Evolutionary conservation across 1,140 invertebrate genomes (phyloP), one percentile per base, ranked within the genome.

Genomic region (Brachystomella parvula): DNA sequence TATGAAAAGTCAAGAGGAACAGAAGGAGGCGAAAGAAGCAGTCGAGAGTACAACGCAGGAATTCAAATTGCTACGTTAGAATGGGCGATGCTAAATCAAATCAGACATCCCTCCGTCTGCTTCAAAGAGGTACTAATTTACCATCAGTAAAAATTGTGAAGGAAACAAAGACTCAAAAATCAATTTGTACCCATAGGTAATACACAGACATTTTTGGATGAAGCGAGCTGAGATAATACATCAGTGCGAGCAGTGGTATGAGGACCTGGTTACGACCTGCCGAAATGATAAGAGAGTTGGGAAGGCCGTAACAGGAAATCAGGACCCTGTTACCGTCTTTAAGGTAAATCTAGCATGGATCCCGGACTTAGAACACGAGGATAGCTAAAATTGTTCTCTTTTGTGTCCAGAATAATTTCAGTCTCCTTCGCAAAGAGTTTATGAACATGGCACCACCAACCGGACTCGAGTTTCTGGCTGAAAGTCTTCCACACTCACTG

Each of bases 51-150:
- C 79, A 96, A 97, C 79, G 88, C 92, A 68, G 96, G 96, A 78
- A 94, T 98, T 74, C 89, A 92, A 79, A 91, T 95, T 79, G 93
- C 93, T 3, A 95, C 91, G 62, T 89, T 94, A 39, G 88, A 91
- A 76, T 97, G 93, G 92, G 94, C 92, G 47, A 96, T 97, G 89
- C 81, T 96, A 56, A 93, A 96, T 78, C 92, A 95, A 77, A 85
- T 96, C 67, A 80, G 86, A 68, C 92, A 92, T 80, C 92, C 93
- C 1, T 89, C 89, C 73, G 85, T 89, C n/a, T 94, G 92, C 79
- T 96, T 97, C 76, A 90, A 89, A 80, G 89, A 94, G 80, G 89
- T 92, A 78, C 75, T 75, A 57, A 47, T 62, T 29, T 28, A 30
- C 24, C 6, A 53, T 53, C 6, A 53, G 2, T 24, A 24, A 2